Conservation (phyloP, 2,113 vertebrate genomes). For the Gopherus flavomarginatus region DNA sequence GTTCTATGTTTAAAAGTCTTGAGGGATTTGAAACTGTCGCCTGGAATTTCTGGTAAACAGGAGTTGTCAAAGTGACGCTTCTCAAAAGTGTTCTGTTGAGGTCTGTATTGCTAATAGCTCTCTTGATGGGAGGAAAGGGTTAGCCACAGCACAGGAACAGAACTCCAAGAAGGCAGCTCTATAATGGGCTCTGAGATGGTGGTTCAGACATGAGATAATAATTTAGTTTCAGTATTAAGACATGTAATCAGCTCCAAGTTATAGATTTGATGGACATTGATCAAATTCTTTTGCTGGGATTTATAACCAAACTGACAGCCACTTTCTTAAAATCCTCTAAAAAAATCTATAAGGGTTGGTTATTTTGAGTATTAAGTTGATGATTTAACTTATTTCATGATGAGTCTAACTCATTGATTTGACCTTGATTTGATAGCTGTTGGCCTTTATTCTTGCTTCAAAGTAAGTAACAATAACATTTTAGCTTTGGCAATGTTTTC, state of each 20-base stretch:
- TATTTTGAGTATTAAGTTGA: too few species aligned
- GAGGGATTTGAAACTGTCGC: background rate
- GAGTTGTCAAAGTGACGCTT: background rate
- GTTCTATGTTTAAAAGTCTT: background rate
- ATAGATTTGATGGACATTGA: background rate
- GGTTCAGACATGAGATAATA: background rate
- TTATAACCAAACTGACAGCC: background rate
- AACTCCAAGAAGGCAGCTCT: background rate
- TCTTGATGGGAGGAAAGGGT: background rate
- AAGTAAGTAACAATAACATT: background rate
- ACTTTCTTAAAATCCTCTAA: background rate
- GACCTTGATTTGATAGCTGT: too few species aligned
- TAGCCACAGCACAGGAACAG: background rate
- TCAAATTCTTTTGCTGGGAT: background rate
- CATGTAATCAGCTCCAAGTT: background rate
- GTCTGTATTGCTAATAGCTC: background rate
- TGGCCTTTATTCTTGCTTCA: background rate
- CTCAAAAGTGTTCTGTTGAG: background rate
- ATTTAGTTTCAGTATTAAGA: background rate
- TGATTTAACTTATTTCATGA: too few species aligned
- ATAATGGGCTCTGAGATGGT: background rate
- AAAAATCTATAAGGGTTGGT: too few species aligned
- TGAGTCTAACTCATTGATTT: too few species aligned
- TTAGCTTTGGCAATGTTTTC: background rate
- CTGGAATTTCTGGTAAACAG: background rate